These are phyloP conservation scores for Drosophila albomicans DNA, from an alignment of 1,140 invertebrate genomes.

Conservation along the genomic window DNA sequence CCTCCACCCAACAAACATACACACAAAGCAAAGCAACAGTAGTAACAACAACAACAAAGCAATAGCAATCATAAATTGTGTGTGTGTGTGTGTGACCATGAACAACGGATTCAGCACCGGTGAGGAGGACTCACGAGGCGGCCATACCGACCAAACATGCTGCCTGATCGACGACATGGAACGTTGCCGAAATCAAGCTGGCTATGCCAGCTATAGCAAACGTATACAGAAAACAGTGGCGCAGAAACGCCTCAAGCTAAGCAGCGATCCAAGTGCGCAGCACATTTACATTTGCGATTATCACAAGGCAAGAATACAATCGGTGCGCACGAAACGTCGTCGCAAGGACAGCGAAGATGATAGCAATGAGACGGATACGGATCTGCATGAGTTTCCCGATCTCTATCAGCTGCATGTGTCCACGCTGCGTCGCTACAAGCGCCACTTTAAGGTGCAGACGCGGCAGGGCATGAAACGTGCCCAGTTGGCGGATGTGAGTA, in stretches of 20 bases:
- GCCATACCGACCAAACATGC: conserved; percentile 94
- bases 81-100: conserved; percentile 76
- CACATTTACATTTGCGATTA: conserved; percentile 99
- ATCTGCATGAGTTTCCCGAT: conserved; percentile 94
- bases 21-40: conserved; percentile 13
- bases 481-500: conserved; percentile 97
- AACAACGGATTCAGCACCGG: conserved; percentile 95
- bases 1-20: conserved; percentile 10
- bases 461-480: conserved; percentile 96
- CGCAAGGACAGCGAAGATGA: conserved; percentile 97
- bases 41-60: background rate
- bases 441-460: conserved; percentile 96
- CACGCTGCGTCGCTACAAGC: conserved; percentile 96
- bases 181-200: conserved; percentile 92
- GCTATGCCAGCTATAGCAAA: conserved; percentile 98
- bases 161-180: conserved; percentile 96
- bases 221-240: conserved; percentile 98
- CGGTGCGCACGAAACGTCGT: conserved; percentile 93
- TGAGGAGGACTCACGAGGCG: conserved; percentile 93
- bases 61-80: conserved; percentile 12
- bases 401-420: conserved; percentile 96
- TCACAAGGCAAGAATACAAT: conserved; percentile 97
- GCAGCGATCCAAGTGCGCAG: conserved; percentile 93
- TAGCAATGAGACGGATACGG: conserved; percentile 93
- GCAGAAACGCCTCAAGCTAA: conserved; percentile 95